Evolutionary conservation across 2,113 vertebrate genomes (phyloP), one percentile per base, ranked within the genome.

Genomic region (Lepus americanus): DNA sequence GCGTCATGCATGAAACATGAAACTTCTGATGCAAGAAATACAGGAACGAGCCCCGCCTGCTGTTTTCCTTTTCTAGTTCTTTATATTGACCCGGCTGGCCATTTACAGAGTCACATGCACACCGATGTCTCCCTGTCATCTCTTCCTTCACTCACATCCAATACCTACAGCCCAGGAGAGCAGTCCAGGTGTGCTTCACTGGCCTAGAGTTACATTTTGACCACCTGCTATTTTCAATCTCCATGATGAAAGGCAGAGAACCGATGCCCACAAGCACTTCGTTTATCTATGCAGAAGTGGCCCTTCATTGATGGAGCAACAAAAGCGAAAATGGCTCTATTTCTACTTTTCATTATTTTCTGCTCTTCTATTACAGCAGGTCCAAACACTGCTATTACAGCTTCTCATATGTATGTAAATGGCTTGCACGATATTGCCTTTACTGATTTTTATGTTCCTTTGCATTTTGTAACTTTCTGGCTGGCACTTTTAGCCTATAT

Each of bases 401-500:
- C 51, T 89, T 89, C 90, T 93, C 76, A 89, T 89, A 95, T 39
- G 72, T 89, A 87, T 93, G 89, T 80, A 94, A 96, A 92, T 94
- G 44, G 31, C 33, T 44, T 66, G 3, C 31, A 66, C 33, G 66
- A 70, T 89, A 73, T 78, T 64, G 25, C 25, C 7, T 44, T 69
- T 67, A 39, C 67, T 74, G 31, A 44, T 86, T 79, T 70, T 89
- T 83, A 91, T 86, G 3, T 89, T 82, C 20, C 31, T 91, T 91
- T 82, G 59, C 17, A 83, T 53, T 94, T 86, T 64, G 6, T 44
- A 51, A 83, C 64, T 93, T 84, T 81, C 67, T 77, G 86, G 63
- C 49, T 53, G 22, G 3, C 33, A 94, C 44, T 87, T 70, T 86
- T 78, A 74, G 29, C 20, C 25, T 83, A 0, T 74, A 86, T 86